These are phyloP conservation scores for Pseudochirops cupreus DNA, from an alignment of 2,797 vertebrate species.

Conservation along the genomic window DNA sequence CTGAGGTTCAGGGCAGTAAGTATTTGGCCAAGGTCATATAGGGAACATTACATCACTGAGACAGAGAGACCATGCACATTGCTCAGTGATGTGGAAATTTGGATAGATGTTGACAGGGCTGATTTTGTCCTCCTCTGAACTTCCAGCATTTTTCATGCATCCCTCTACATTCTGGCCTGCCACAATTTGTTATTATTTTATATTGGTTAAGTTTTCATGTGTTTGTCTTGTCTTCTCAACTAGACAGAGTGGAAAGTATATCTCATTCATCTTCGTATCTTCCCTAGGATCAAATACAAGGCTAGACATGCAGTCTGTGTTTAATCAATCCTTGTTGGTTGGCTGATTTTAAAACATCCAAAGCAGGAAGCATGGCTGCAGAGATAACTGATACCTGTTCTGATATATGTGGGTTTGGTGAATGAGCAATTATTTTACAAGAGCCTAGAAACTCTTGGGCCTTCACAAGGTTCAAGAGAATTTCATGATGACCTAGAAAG, in stretches of 20 bases:
- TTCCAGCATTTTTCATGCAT: background rate
- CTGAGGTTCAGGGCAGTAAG: background rate
- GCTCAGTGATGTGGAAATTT: background rate
- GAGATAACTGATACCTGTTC: background rate
- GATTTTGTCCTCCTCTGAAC: background rate
- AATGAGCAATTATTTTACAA: background rate
- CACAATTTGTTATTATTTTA: slow-evolving; percentile 52
- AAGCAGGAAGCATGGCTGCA: background rate
- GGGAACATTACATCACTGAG: background rate
- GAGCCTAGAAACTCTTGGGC: too few relatives aligned
- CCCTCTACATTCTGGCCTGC: slow-evolving; percentile 20
- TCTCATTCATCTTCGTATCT: background rate
- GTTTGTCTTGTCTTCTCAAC: background rate
- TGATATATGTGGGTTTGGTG: background rate
- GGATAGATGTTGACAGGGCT: background rate
- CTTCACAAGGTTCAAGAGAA: background rate
- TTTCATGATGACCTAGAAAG: background rate
- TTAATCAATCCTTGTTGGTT: background rate
- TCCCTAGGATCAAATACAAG: background rate
- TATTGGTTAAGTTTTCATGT: slow-evolving; percentile 43
- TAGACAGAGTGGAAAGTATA: background rate
- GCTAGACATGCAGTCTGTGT: background rate
- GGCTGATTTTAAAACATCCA: background rate
- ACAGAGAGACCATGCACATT: background rate
- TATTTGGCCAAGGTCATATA: background rate